Percentiles rank a stretch among this genome's conserved stretches.
These are phyloP conservation scores for Magallana gigas DNA, from an alignment of 1,140 invertebrate species.

Conservation along the genomic window DNA sequence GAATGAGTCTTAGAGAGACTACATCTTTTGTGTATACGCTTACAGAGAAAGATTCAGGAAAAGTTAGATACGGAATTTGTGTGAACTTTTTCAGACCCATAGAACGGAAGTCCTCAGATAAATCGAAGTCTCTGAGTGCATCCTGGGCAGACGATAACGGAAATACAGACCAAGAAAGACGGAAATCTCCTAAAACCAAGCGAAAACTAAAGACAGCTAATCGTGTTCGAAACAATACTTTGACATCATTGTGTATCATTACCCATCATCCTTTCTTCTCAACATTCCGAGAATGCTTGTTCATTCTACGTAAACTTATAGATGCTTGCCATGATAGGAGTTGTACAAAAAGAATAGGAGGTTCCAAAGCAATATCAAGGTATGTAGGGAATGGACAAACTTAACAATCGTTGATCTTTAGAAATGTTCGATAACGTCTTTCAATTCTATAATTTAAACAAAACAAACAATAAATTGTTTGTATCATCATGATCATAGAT, in stretches of 20 bases:
- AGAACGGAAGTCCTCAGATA: conserved; percentile 81
- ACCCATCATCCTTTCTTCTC: conserved; percentile 99
- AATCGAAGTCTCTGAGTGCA: conserved; percentile 62
- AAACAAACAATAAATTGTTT: too few species aligned
- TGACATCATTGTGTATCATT: conserved; percentile 97
- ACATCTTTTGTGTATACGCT: conserved; percentile 99
- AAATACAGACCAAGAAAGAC: conserved; percentile 83
- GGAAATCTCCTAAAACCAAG: conserved; percentile 71
- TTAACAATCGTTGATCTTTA: too few species aligned
- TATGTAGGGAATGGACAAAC: conserved; percentile 76
- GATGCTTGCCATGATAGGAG: conserved; percentile 98
- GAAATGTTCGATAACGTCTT: too few species aligned
- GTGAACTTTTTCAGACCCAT: conserved; percentile 98
- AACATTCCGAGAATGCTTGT: conserved; percentile 97
- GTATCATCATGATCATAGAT: too few species aligned
- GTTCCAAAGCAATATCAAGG: conserved; percentile 91
- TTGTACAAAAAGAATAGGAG: conserved; percentile 91
- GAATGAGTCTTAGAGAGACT: conserved; percentile 86
- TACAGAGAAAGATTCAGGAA: conserved; percentile 98
- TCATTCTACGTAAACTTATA: conserved; percentile 95
- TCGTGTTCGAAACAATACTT: conserved; percentile 84
- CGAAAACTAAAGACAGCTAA: conserved; percentile 70
- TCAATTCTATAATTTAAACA: too few species aligned
- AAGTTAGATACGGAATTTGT: conserved; percentile 91
- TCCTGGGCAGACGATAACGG: conserved; percentile 58